Evolutionary conservation across 35 echinoderm and acorn worm species (phyloP).

Genomic region (Ptychodera flava): DNA sequence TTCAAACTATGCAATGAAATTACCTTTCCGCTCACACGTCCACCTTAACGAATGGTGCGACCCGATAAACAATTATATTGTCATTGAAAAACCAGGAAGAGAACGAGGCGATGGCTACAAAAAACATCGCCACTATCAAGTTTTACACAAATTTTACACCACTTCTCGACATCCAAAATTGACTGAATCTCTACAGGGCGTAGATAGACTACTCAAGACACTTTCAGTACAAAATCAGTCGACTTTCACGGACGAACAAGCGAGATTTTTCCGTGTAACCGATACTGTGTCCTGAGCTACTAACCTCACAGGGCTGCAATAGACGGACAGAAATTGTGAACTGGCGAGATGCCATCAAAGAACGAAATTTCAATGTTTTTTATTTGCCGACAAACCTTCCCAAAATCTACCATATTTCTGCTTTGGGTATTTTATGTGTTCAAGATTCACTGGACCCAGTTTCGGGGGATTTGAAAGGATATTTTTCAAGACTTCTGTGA

Average conservation of each 20-base stretch:
- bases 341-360: too few species aligned
- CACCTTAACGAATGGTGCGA: neutral
- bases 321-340: too few species aligned
- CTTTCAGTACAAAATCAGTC: neutral
- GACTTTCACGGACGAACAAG: neutral
- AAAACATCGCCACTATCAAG: too few species aligned
- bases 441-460: too few species aligned
- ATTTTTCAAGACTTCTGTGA: too few species aligned
- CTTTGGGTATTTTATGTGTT: too few species aligned
- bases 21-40: neutral
- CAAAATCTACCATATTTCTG: too few species aligned
- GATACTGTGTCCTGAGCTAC: too few species aligned
- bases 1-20: neutral
- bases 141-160: neutral
- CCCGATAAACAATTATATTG: neutral
- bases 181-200: neutral
- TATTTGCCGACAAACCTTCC: too few species aligned
- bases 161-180: neutral
- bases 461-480: too few species aligned
- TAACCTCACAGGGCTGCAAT: too few species aligned
- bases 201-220: neutral
- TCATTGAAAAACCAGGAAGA: constrained; percentile 1
- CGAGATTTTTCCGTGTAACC: neutral
- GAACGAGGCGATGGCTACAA: neutral
- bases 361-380: too few species aligned